Evolutionary conservation across 2,888 invertebrate genomes (phyloP).

Genomic region (Petrolisthes manimaculis): DNA sequence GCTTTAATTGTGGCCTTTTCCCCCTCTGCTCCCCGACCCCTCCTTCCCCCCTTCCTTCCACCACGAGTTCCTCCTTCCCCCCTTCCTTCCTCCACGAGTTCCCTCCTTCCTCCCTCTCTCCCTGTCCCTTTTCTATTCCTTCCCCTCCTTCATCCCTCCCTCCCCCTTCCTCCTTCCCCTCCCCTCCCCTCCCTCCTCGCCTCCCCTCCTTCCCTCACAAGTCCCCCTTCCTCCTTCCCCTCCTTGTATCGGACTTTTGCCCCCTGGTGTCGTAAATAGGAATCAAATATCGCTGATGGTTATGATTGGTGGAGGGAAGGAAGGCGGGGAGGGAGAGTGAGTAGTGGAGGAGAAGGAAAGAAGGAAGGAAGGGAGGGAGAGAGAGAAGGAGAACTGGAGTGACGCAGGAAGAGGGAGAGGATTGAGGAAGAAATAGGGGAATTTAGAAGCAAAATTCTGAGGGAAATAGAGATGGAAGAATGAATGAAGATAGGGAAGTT

Average conservation of each 20-base stretch:
- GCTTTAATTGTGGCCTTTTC: conserved; percentile 43
- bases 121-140: background rate
- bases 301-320: conserved; percentile 39
- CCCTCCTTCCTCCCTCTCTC: background rate
- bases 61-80: conserved; percentile 2
- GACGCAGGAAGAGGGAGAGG: background rate
- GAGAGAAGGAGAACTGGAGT: background rate
- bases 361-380: background rate
- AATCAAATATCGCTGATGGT: conserved; percentile 45
- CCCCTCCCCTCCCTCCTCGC: background rate
- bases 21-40: conserved; percentile 10
- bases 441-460: background rate
- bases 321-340: background rate
- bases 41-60: conserved; percentile 1
- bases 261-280: conserved; percentile 13
- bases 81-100: background rate
- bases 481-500: conserved; percentile 8
- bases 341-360: background rate
- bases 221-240: background rate
- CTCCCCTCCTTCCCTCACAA: background rate
- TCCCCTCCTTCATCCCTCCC: background rate
- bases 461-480: background rate
- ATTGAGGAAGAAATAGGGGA: conserved; percentile 2
- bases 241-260: background rate
- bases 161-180: background rate